Evolutionary conservation across 2,797 vertebrate species (phyloP).

Genomic region (Mormyrus hasselquistii): DNA sequence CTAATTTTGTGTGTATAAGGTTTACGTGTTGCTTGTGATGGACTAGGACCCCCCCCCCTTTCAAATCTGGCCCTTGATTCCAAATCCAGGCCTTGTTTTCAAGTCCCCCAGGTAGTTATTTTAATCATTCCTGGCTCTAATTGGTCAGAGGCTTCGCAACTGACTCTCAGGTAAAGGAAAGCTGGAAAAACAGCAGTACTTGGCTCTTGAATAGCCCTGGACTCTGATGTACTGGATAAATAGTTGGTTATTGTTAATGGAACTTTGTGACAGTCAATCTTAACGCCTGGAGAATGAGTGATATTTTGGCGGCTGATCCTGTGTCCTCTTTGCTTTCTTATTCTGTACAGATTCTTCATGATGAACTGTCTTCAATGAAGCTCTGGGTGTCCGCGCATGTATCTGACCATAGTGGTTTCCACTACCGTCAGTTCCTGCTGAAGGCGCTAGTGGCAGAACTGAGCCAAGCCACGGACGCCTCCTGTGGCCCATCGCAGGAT

Average conservation of each 20-base stretch:
- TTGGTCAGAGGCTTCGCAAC: no score
- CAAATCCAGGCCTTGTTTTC: no score
- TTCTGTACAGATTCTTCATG: conserved; percentile 72
- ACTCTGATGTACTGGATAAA: not conserved
- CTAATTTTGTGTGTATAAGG: not conserved
- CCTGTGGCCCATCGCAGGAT: conserved; percentile 36
- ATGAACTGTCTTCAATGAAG: conserved; percentile 84
- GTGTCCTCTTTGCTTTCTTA: not conserved
- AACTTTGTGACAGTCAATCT: not conserved
- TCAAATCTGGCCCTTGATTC: no score
- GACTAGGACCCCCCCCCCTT: not conserved
- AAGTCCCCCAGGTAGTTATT: no score
- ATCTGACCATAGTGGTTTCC: conserved; percentile 96
- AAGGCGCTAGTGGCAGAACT: conserved; percentile 69
- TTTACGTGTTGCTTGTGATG: not conserved
- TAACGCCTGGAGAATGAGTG: not conserved
- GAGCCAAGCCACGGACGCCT: conserved; percentile 38
- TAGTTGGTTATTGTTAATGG: not conserved
- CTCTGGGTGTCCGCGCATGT: conserved; percentile 92
- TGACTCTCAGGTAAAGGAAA: no score
- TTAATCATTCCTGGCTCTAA: no score
- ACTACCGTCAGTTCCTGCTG: conserved; percentile 93
- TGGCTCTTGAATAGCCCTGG: not conserved
- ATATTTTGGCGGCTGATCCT: not conserved
- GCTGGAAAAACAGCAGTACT: no score